phyloP scores from a whole-genome alignment of 1,140 invertebrate genomes.

The Euborellia annulipes region DNA sequence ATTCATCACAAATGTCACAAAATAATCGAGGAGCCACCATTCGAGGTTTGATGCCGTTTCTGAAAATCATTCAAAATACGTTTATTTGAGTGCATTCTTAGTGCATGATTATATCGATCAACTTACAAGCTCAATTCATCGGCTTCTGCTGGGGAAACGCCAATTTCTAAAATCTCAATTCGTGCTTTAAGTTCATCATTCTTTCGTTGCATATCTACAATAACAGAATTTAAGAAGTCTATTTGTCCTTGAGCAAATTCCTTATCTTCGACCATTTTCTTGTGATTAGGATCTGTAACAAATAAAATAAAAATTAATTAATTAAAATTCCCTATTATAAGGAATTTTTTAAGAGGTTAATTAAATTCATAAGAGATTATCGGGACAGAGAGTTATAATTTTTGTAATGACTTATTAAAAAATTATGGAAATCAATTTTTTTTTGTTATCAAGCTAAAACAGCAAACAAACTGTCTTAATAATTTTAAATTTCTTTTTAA shows the following conservation, averaged over 20 bases:
- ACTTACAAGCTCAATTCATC: constrained; percentile 43
- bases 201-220: constrained; percentile 87
- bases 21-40: constrained; percentile 61
- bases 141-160: constrained; percentile 38
- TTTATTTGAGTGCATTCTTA: constrained; percentile 16
- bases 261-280: constrained; percentile 40
- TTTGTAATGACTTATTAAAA: too few species aligned
- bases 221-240: constrained; percentile 87
- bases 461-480: too few species aligned
- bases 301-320: neutral
- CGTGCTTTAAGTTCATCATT: constrained; percentile 66
- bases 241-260: constrained; percentile 57
- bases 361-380: too few species aligned
- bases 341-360: too few species aligned
- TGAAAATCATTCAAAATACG: constrained; percentile 12
- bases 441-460: too few species aligned
- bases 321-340: constrained; percentile 9
- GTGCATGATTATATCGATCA: constrained; percentile 14
- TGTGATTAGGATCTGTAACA: constrained; percentile 7
- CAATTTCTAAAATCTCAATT: constrained; percentile 62
- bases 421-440: too few species aligned
- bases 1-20: constrained; percentile 95
- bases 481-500: too few species aligned
- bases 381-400: too few species aligned
- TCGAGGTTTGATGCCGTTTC: constrained; percentile 29